phyloP scores from a whole-genome alignment of 1,140 invertebrate species.

The Nixonia krombeini region DNA sequence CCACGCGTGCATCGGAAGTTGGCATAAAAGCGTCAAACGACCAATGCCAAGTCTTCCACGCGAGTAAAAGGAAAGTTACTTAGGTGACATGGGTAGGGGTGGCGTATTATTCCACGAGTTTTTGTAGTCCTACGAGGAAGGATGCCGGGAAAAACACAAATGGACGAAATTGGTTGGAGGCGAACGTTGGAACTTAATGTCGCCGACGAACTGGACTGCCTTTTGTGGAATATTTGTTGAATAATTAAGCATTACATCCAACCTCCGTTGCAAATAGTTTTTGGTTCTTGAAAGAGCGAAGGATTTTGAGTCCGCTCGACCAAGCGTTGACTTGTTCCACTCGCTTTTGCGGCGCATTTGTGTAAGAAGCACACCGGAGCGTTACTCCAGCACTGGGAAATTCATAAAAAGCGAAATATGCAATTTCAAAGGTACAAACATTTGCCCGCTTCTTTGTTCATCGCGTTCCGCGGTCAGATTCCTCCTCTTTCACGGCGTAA shows the following conservation, averaged over 20 bases:
- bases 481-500: neutral
- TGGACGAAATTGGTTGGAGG: constrained; percentile 6
- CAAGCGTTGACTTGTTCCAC: too few relatives aligned
- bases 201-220: too few relatives aligned
- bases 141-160: constrained; percentile 12
- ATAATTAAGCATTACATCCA: too few relatives aligned
- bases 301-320: too few relatives aligned
- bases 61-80: constrained; percentile 30
- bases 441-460: neutral
- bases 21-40: constrained; percentile 32
- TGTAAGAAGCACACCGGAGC: too few relatives aligned
- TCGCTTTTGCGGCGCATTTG: too few relatives aligned
- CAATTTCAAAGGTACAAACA: neutral
- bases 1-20: constrained; percentile 25
- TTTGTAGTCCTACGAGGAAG: constrained; percentile 23
- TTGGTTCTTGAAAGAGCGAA: too few relatives aligned
- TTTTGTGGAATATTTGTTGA: too few relatives aligned
- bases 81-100: constrained; percentile 21
- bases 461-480: neutral
- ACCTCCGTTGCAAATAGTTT: too few relatives aligned
- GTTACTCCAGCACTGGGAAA: too few relatives aligned
- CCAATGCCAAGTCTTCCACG: constrained; percentile 31
- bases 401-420: too few relatives aligned
- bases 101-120: constrained; percentile 17
- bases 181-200: too few relatives aligned